A percentile compares a stretch with the other conserved stretches of the same genome.
Evolutionary conservation across 2,113 vertebrate species (phyloP).

Genomic region (Carassius auratus): DNA sequence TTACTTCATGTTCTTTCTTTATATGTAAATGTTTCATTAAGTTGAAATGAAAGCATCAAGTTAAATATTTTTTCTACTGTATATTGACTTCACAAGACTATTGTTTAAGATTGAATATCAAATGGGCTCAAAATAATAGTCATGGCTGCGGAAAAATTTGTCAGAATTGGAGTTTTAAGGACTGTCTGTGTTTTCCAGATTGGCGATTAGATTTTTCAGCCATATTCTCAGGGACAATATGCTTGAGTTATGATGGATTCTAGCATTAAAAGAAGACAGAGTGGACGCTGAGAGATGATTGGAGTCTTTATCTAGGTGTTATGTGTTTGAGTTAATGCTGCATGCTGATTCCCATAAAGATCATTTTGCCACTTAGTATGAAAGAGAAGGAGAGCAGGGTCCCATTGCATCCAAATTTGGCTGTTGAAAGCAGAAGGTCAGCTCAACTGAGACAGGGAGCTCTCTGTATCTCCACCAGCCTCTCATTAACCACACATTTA

Average conservation of each 20-base stretch:
- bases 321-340: slow-evolving; percentile 49
- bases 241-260: neutral
- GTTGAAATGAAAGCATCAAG: neutral
- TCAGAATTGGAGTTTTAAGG: no score
- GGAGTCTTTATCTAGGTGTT: slow-evolving; percentile 40
- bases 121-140: slow-evolving; percentile 33
- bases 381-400: slow-evolving; percentile 32
- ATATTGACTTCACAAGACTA: neutral
- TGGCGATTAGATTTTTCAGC: slow-evolving; percentile 12
- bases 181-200: slow-evolving; percentile 41
- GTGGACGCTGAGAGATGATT: slow-evolving; percentile 2
- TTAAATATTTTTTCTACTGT: neutral
- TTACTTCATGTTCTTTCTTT: neutral
- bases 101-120: slow-evolving; percentile 33
- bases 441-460: slow-evolving; percentile 48
- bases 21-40: neutral
- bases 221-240: neutral
- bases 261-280: slow-evolving; percentile 34
- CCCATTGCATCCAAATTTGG: slow-evolving; percentile 20
- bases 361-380: slow-evolving; percentile 18
- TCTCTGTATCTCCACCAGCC: slow-evolving; percentile 34
- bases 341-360: slow-evolving; percentile 36
- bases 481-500: slow-evolving; percentile 44
- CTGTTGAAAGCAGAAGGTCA: slow-evolving; percentile 43
- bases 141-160: slow-evolving; percentile 24